Conservation (phyloP, 2,113 vertebrate genomes). For the Lepisosteus osseus region DNA sequence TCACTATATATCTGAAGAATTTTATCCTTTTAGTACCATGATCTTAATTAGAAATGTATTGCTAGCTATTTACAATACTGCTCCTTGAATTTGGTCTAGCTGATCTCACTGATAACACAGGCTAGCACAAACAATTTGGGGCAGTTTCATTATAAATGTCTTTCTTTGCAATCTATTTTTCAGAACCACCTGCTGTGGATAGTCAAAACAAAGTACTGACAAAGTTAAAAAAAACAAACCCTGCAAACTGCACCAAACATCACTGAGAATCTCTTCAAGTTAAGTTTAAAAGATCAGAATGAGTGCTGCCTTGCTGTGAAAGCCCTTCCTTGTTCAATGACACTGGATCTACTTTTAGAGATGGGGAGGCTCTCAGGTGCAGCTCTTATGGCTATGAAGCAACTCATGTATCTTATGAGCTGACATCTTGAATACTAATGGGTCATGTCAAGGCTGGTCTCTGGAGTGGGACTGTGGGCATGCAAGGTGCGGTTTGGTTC, state of each 20-base stretch:
- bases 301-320: not conserved
- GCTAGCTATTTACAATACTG: too few relatives aligned
- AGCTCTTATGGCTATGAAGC: conserved; percentile 44
- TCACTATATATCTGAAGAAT: too few relatives aligned
- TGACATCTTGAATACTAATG: conserved; percentile 42
- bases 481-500: conserved; percentile 81
- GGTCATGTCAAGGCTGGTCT: conserved; percentile 23
- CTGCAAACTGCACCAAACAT: not conserved
- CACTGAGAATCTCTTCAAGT: too few relatives aligned
- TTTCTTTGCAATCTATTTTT: not conserved
- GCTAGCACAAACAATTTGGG: not conserved
- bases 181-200: not conserved
- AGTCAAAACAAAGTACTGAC: not conserved
- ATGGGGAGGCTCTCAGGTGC: conserved; percentile 50
- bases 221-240: not conserved
- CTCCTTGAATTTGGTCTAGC: too few relatives aligned
- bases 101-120: not conserved
- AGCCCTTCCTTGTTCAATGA: conserved; percentile 22
- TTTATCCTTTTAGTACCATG: too few relatives aligned
- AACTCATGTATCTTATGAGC: conserved; percentile 71
- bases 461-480: conserved; percentile 55
- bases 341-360: conserved; percentile 61
- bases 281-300: too few relatives aligned
- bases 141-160: not conserved
- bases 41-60: too few relatives aligned